These are phyloP conservation scores for Amiota minor DNA, from an alignment of 2,888 invertebrate species.

Conservation along the genomic window DNA sequence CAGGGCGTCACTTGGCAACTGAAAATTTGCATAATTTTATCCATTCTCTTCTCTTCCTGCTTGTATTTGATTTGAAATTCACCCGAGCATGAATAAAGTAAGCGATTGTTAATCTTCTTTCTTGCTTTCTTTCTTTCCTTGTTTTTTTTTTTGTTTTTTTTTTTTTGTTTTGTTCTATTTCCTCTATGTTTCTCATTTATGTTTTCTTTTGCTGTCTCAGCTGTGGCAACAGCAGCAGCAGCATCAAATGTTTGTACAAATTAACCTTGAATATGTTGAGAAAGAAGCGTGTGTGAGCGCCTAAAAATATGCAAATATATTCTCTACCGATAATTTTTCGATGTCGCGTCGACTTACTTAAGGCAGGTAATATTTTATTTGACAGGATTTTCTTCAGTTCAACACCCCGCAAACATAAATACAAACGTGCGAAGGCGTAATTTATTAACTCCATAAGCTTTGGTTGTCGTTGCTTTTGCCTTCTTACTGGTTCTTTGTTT, in stretches of 20 bases:
- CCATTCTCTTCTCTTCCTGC: constrained; percentile 44
- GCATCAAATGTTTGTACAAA: constrained; percentile 46
- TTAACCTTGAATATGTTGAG: constrained; percentile 57
- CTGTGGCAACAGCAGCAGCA: background rate
- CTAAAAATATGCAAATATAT: constrained; percentile 58
- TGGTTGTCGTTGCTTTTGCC: constrained; percentile 27
- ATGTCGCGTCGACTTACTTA: background rate
- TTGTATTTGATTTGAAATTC: too few species aligned
- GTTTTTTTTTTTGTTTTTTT: constrained; percentile 43
- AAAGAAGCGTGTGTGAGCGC: constrained; percentile 3
- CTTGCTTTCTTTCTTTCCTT: background rate
- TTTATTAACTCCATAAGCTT: background rate
- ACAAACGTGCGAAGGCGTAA: too few species aligned
- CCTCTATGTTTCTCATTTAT: background rate
- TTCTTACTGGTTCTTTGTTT: background rate
- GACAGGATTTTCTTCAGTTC: background rate
- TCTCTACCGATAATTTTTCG: constrained; percentile 6
- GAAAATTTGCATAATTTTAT: constrained; percentile 60
- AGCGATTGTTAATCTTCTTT: too few species aligned
- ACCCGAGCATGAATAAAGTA: too few species aligned
- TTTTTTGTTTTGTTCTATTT: constrained; percentile 44
- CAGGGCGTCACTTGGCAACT: background rate
- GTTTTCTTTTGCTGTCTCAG: background rate
- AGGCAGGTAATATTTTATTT: too few species aligned
- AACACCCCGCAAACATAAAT: background rate